Evolutionary conservation across 2,888 invertebrate species (phyloP), one percentile per base, ranked within the genome.

Genomic region (Acanthoscelides obtectus): DNA sequence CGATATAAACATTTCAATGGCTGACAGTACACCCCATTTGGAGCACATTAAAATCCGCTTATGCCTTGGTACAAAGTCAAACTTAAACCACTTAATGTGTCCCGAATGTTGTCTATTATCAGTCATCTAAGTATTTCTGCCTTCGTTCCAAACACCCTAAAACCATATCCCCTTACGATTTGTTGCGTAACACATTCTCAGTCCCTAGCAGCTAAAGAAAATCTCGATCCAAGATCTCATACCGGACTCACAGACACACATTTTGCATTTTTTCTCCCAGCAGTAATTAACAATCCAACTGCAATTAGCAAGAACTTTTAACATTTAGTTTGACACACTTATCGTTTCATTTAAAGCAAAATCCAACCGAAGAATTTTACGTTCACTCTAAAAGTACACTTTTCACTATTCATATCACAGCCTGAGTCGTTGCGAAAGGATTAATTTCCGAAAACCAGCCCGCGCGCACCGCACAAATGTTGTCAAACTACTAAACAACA

Each of bases 401-500:
- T 74, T 73, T 75, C 71, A 64, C 66, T 68, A 70, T 69, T 67
- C 67, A 45, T 22, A 45, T 12, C 22, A 22, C 19, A 66, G 69
- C 65, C 64, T 68, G 6, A 25, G 25, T 45, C 12, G 45, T 45
- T 45, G 45, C 45, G 45, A 45, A 45, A 45, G 45, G 1, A 6
- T 45, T 17, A 45, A 12, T 45, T 45, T 45, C 45, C 45, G 45
- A 45, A 45, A 45, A 45, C 45, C 45, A 45, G 45, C 45, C 45
- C 45, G 45, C 45, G 45, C 45, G 12, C 45, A 12, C 45, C 12
- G 17, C 45, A 12, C 45, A 45, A 45, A 45, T 45, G 45, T 45
- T 45, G 45, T 45, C 45, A 45, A 45, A 45, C 45, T 45, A 45
- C 83, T 83, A 80, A 82, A 77, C 79, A 80, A 81, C 78, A 81